Conservation (phyloP, 1,140 invertebrate genomes). For the Agraylea sexmaculata region DNA sequence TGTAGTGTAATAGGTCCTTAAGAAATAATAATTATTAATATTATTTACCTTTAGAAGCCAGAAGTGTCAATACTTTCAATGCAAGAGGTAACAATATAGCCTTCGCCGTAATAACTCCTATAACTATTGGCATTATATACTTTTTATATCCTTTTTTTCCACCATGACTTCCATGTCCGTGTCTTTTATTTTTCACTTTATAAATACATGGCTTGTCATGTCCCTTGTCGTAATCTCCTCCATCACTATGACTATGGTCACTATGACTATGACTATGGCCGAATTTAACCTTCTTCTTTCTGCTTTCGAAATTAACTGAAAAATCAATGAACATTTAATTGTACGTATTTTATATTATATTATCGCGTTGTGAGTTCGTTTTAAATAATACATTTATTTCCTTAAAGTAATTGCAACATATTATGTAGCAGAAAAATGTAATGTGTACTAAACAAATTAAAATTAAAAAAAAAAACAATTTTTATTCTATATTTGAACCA, state of each 20-base stretch:
- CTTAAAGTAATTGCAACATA: too few relatives aligned
- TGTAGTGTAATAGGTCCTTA: too few relatives aligned
- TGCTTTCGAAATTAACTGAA: too few relatives aligned
- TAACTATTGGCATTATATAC: conserved; percentile 43
- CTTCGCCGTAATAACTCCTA: conserved; percentile 49
- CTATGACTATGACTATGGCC: background rate
- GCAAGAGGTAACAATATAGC: conserved; percentile 48
- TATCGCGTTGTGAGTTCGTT: too few relatives aligned
- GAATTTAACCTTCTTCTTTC: background rate
- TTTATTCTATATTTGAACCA: too few relatives aligned
- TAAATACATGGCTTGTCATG: conserved; percentile 20
- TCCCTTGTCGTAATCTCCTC: background rate
- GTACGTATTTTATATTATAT: too few relatives aligned
- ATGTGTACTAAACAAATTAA: too few relatives aligned
- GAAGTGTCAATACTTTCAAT: conserved; percentile 47
- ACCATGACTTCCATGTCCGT: conserved; percentile 1
- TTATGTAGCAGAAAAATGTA: too few relatives aligned
- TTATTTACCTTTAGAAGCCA: conserved; percentile 39
- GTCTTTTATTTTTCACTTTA: conserved; percentile 17
- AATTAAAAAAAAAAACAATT: too few relatives aligned
- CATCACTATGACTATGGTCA: background rate
- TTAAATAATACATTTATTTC: too few relatives aligned
- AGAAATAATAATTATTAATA: background rate
- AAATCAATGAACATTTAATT: too few relatives aligned
- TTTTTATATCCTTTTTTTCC: conserved; percentile 24